Conservation (phyloP, 2,888 invertebrate species). For the Glaucopsyche alexis region DNA sequence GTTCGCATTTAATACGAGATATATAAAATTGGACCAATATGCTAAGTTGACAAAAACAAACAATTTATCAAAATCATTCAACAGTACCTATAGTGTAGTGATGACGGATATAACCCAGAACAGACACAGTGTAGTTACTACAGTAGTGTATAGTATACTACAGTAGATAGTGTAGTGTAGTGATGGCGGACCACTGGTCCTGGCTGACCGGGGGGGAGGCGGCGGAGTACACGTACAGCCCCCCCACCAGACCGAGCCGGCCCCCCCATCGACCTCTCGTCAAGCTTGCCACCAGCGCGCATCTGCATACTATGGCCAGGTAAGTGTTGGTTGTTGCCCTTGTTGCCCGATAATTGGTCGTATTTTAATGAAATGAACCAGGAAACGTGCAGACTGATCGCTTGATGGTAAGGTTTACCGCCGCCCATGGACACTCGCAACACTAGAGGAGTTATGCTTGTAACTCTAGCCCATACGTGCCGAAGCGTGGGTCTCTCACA, state of each 20-base stretch:
- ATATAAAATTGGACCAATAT: background rate
- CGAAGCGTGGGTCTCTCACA: too few species aligned
- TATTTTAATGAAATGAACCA: too few species aligned
- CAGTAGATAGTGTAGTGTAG: constrained; percentile 30
- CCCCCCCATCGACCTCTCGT: constrained; percentile 72
- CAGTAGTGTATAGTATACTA: background rate
- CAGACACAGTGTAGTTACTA: constrained; percentile 15
- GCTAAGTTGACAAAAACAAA: background rate
- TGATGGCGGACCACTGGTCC: constrained; percentile 73
- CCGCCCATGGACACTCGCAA: too few species aligned
- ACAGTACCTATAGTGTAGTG: too few species aligned
- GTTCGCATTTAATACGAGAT: background rate
- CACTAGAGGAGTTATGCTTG: too few species aligned
- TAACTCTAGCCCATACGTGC: too few species aligned
- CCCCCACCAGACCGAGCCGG: constrained; percentile 65
- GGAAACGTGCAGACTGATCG: too few species aligned
- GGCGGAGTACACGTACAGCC: constrained; percentile 71
- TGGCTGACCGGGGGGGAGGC: constrained; percentile 66
- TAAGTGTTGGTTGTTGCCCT: constrained; percentile 46
- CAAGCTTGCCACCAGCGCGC: constrained; percentile 70
- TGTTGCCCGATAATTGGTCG: too few species aligned
- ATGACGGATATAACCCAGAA: background rate
- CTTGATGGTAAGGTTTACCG: too few species aligned
- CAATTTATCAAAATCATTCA: background rate
- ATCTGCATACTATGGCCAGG: constrained; percentile 70